These are phyloP conservation scores for Malthinus flaveolus DNA, from an alignment of 2,888 invertebrate species.

Conservation along the genomic window DNA sequence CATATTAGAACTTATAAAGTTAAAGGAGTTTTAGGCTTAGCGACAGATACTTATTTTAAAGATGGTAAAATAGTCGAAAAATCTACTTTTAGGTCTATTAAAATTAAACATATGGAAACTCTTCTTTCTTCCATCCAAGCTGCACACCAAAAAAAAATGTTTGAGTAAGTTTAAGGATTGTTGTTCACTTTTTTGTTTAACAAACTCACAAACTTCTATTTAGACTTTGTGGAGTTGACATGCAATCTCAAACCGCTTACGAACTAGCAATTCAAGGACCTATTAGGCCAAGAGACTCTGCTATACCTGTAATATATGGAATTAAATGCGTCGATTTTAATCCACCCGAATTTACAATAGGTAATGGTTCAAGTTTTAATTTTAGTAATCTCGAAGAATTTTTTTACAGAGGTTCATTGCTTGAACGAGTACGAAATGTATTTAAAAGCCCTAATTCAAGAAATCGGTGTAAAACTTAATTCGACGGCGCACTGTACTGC, in stretches of 20 bases:
- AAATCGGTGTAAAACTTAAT: slow-evolving; percentile 78
- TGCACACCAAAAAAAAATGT: slow-evolving; percentile 85
- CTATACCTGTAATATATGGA: slow-evolving; percentile 80
- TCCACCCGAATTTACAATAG: slow-evolving; percentile 82
- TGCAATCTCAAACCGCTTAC: slow-evolving; percentile 87
- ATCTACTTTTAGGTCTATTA: slow-evolving; percentile 72
- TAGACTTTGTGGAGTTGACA: slow-evolving; percentile 76
- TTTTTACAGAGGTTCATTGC: slow-evolving; percentile 75
- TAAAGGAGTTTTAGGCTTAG: slow-evolving; percentile 74
- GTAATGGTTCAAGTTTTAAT: slow-evolving; percentile 53
- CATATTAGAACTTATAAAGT: slow-evolving; percentile 73
- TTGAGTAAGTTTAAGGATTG: slow-evolving; percentile 63
- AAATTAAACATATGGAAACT: slow-evolving; percentile 68
- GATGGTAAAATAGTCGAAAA: slow-evolving; percentile 73
- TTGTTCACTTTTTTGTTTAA: not conserved
- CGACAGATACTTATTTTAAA: slow-evolving; percentile 73
- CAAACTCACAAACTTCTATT: not conserved
- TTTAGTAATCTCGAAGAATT: not conserved
- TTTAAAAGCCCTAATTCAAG: slow-evolving; percentile 77
- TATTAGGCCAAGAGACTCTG: slow-evolving; percentile 71
- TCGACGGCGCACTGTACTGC: slow-evolving; percentile 79
- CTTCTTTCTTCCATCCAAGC: slow-evolving; percentile 81
- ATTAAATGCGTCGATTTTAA: slow-evolving; percentile 82
- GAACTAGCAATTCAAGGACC: slow-evolving; percentile 83
- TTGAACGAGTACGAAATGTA: slow-evolving; percentile 83